Evolutionary conservation across 2,888 invertebrate genomes (phyloP).

Genomic region (Hirtodrosophila cameraria): DNA sequence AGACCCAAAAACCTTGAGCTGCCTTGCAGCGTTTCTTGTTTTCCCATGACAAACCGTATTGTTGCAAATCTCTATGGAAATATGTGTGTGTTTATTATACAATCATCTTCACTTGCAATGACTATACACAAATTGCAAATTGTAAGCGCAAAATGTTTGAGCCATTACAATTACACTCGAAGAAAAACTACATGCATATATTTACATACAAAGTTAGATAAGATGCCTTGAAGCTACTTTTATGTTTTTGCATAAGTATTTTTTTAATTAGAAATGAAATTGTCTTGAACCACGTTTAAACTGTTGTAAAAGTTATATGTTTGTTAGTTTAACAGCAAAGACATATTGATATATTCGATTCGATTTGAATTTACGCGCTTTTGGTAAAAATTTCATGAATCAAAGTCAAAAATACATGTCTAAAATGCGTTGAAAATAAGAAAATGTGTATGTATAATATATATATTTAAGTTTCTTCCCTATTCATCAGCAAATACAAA

Average conservation of each 20-base stretch:
- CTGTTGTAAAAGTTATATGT: too few species aligned
- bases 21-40: constrained; percentile 59
- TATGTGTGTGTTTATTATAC: constrained; percentile 34
- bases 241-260: neutral
- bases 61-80: constrained; percentile 48
- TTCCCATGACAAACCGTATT: constrained; percentile 51
- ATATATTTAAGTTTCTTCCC: too few species aligned
- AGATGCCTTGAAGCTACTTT: constrained; percentile 12
- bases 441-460: too few species aligned
- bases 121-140: constrained; percentile 27
- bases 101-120: constrained; percentile 52
- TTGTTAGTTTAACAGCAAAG: too few species aligned
- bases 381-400: too few species aligned
- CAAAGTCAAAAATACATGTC: too few species aligned
- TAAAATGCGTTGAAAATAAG: too few species aligned
- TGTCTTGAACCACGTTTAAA: too few species aligned
- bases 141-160: constrained; percentile 7
- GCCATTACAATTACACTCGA: constrained; percentile 34
- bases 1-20: constrained; percentile 46
- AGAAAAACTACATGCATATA: constrained; percentile 9
- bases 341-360: too few species aligned
- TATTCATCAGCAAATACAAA: too few species aligned
- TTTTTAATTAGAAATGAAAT: too few species aligned
- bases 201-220: neutral
- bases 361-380: too few species aligned